Conservation (phyloP, 2,888 invertebrate species). For the Erebia epiphron region DNA sequence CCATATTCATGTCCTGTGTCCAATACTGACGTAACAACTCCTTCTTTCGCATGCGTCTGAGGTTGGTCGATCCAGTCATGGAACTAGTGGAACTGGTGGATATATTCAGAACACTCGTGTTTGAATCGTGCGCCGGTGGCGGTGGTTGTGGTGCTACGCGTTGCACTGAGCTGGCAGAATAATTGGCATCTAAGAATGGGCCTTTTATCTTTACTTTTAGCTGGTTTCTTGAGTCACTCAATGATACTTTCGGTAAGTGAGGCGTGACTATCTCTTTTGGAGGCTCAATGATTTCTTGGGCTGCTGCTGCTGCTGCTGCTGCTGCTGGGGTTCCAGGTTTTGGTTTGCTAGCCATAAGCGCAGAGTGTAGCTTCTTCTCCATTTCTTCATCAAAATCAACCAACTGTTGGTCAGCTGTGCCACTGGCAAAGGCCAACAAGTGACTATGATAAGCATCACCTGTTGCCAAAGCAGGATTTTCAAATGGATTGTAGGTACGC, state of each 20-base stretch:
- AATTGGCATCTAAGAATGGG: conserved; percentile 90
- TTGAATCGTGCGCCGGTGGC: conserved; percentile 61
- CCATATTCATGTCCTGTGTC: conserved; percentile 94
- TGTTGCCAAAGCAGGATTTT: conserved; percentile 81
- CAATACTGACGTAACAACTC: conserved; percentile 91
- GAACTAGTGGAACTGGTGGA: conserved; percentile 70
- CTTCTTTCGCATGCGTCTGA: conserved; percentile 94
- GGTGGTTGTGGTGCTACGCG: conserved; percentile 83
- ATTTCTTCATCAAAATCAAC: conserved; percentile 91
- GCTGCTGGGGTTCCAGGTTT: conserved; percentile 54
- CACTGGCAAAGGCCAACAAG: conserved; percentile 86
- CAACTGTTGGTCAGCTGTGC: conserved; percentile 86
- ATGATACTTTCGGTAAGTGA: conserved; percentile 86
- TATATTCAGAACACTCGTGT: conserved; percentile 65
- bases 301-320: conserved; percentile 46
- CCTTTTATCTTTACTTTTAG: conserved; percentile 96
- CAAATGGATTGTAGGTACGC: conserved; percentile 90
- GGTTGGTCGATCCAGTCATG: conserved; percentile 87
- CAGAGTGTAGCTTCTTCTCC: conserved; percentile 89
- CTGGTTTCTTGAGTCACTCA: conserved; percentile 92
- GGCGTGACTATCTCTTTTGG: conserved; percentile 56
- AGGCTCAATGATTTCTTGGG: conserved; percentile 49
- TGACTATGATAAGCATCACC: conserved; percentile 84
- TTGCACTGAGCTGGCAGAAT: conserved; percentile 85
- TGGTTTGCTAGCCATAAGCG: conserved; percentile 83